Conservation (phyloP, 2,797 vertebrate genomes). For the Xerus rutilus region DNA sequence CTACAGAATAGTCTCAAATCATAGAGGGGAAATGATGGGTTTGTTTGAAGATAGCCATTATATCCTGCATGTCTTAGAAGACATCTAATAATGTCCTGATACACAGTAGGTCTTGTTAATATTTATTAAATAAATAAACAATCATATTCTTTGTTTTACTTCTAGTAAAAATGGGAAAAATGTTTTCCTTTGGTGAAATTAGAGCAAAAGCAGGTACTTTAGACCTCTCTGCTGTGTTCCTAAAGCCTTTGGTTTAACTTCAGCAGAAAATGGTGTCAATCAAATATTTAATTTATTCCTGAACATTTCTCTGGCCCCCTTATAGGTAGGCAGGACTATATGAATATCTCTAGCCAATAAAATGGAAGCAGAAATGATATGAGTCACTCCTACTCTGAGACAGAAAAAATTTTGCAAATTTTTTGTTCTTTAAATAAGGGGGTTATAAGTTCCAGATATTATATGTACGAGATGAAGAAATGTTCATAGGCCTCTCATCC, state of each 20-base stretch:
- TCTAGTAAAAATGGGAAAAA: not conserved
- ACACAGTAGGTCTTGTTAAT: not conserved
- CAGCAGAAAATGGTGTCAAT: not conserved
- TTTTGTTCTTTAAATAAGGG: not conserved
- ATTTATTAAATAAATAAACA: constrained; percentile 44
- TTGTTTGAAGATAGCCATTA: not conserved
- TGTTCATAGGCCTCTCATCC: not conserved
- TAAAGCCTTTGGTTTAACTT: not conserved
- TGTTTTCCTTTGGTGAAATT: not conserved
- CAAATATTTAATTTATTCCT: constrained; percentile 42
- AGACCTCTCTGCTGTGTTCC: not conserved
- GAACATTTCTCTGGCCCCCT: not conserved
- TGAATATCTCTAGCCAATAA: not conserved
- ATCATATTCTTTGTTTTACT: not conserved
- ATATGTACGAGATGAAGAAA: not conserved
- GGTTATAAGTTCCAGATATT: not conserved
- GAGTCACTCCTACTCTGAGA: not conserved
- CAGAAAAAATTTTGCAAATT: not conserved
- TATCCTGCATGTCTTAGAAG: not conserved
- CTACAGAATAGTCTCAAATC: not conserved
- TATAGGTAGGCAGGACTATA: not conserved
- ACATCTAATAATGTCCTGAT: not conserved
- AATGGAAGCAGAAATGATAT: not conserved
- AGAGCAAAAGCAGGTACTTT: not conserved
- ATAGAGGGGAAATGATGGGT: not conserved